Evolutionary conservation across 2,797 vertebrate species (phyloP).

Genomic region (Crocidura indochinensis): DNA sequence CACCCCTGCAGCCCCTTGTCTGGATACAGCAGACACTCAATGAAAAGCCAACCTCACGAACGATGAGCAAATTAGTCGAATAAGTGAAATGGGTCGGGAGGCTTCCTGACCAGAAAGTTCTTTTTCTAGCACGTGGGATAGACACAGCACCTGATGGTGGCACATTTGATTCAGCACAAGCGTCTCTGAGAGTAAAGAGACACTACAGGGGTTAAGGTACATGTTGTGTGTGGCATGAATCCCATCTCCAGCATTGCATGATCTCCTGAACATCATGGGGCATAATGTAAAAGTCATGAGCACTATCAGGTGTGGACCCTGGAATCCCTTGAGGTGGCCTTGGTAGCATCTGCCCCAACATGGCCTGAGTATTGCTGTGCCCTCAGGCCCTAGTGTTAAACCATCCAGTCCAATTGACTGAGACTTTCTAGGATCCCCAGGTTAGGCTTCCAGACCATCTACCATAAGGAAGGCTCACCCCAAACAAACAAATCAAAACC

Average conservation of each 20-base stretch:
- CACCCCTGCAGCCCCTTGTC: not conserved
- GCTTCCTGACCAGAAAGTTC: not conserved
- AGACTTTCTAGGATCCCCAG: too few species aligned
- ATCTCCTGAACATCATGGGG: too few species aligned
- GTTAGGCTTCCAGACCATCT: not conserved
- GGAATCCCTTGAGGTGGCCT: too few species aligned
- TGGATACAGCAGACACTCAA: not conserved
- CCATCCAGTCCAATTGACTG: too few species aligned
- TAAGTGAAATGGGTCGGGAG: not conserved
- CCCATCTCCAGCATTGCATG: too few species aligned
- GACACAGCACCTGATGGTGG: not conserved
- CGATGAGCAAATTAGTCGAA: not conserved
- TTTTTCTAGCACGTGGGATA: constrained; percentile 24
- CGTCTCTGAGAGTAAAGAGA: not conserved
- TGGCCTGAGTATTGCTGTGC: too few species aligned
- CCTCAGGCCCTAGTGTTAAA: too few species aligned
- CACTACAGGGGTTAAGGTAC: too few species aligned
- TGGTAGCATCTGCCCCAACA: too few species aligned
- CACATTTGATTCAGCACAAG: constrained; percentile 9
- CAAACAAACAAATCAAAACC: not conserved
- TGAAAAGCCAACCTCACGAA: not conserved
- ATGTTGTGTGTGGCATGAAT: too few species aligned
- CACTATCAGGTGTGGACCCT: too few species aligned
- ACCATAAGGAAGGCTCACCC: not conserved
- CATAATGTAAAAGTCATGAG: too few species aligned